These are phyloP conservation scores for Tipula vernalis DNA, from an alignment of 2,888 invertebrate species.

Conservation along the genomic window DNA sequence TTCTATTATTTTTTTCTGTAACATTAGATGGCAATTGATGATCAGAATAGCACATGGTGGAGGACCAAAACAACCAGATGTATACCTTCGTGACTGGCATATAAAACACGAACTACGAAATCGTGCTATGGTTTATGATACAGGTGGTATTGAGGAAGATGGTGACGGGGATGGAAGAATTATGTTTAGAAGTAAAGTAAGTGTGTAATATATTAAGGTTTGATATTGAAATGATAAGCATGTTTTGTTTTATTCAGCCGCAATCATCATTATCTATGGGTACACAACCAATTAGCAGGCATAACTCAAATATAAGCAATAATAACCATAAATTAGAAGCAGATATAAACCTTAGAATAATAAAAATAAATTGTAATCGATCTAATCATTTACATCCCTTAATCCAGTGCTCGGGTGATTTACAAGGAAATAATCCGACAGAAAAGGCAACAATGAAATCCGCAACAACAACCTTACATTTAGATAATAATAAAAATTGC, in stretches of 20 bases:
- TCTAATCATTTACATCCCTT: background rate
- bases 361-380: background rate
- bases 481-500: background rate
- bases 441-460: background rate
- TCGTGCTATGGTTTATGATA: conserved; percentile 15
- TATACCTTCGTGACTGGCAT: conserved; percentile 16
- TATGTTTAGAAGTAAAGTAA: background rate
- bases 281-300: background rate
- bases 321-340: background rate
- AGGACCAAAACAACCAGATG: conserved; percentile 11
- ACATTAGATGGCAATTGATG: conserved; percentile 15
- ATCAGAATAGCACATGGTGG: conserved; percentile 14
- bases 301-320: background rate
- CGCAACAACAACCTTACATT: background rate
- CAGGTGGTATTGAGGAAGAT: background rate
- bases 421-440: background rate
- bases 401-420: background rate
- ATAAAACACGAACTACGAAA: conserved; percentile 16
- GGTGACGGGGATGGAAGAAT: background rate
- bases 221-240: background rate
- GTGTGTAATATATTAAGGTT: background rate
- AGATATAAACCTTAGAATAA: background rate
- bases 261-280: background rate
- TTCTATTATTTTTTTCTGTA: background rate
- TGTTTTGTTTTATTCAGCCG: background rate